Evolutionary conservation across 2,888 invertebrate species (phyloP), one percentile per base, ranked within the genome.

Genomic region (Pinctada fucata): DNA sequence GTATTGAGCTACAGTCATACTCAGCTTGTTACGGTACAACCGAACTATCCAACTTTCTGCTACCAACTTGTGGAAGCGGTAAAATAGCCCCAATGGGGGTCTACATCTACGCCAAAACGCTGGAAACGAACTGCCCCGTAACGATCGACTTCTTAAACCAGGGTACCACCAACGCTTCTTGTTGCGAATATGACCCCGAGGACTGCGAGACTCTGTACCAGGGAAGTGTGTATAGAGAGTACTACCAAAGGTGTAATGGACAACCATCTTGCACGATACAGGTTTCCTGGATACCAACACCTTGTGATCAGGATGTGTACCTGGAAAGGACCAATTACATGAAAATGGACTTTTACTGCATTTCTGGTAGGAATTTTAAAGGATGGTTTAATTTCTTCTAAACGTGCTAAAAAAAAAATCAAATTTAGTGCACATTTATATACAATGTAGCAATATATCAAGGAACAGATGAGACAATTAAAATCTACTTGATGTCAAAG

Each of bases 291-390:
- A 48, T 71, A 8, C 5, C 31, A 3, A 52, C 76, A 10, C 65
- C 79, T 0, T 69, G 68, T 48, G 8, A 45, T 4, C 74, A 66
- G 16, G 74, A 79, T 45, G 2, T 13, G 0, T 77, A 70, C 52
- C 45, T 63, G 1, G 5, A 5, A 0, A 72, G 76, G 47, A 79
- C 79, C 1, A 73, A 79, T 4, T 79, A 79, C 47, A 79, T 79
- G 79, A 73, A 70, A 45, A 74, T 76, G 51, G 65, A 79, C 31
- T 79, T 66, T 13, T 79, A 77, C 49, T 79, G 79, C 66, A 58
- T 79, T 2, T 63, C 76, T n/a, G 76, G 79, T 79, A 70, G 48
- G 47, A 52, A 13, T 68, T 51, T 3, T 69, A 5, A 2, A 3
- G 1, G 48, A 69, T 8, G n/a, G n/a, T n/a, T n/a, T n/a, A n/a